Evolutionary conservation across 2,888 invertebrate species (phyloP).

Genomic region (Aphidoletes aphidimyza): DNA sequence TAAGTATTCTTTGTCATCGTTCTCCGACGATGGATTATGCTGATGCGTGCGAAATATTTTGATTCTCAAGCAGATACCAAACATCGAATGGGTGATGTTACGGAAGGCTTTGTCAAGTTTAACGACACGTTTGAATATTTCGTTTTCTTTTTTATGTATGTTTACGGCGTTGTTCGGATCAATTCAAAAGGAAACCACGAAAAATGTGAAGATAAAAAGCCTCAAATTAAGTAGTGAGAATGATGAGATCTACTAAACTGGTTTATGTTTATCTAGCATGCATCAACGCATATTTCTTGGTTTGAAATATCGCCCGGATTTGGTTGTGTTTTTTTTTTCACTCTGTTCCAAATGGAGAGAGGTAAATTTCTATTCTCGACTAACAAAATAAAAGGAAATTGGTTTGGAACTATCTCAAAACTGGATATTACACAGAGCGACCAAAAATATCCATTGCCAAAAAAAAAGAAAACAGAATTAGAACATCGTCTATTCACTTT

Average conservation of each 20-base stretch:
- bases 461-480: neutral
- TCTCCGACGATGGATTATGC: neutral
- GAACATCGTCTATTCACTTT: neutral
- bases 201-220: neutral
- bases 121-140: neutral
- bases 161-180: neutral
- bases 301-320: neutral
- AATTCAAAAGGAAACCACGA: neutral
- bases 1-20: neutral
- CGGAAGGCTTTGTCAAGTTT: no score
- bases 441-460: constrained; percentile 4
- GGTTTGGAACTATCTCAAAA: no score
- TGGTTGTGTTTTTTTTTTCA: no score
- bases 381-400: neutral
- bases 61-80: neutral
- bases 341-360: neutral
- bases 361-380: no score
- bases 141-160: neutral
- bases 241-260: constrained; percentile 27
- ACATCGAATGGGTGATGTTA: no score
- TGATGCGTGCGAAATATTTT: neutral
- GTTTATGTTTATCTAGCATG: constrained; percentile 38
- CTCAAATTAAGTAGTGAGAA: constrained; percentile 8
- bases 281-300: constrained; percentile 30
- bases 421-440: constrained; percentile 9